phyloP scores from a whole-genome alignment of 2,113 vertebrate species.

The Ammospiza nelsoni region DNA sequence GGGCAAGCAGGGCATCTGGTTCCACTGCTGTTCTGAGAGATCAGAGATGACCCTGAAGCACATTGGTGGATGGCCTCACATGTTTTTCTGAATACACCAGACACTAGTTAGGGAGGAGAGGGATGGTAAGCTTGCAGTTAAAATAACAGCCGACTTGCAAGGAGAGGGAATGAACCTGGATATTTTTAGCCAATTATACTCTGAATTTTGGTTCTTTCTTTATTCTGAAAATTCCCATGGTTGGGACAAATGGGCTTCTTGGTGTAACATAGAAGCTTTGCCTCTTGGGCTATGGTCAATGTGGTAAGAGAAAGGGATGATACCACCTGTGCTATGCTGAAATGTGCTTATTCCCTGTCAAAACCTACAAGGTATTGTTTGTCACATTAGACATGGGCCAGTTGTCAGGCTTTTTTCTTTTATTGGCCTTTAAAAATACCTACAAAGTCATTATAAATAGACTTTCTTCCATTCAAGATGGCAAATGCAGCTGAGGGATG shows the following conservation, averaged over 20 bases:
- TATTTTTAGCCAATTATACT: background rate
- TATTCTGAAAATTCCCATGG: background rate
- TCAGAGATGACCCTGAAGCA: background rate
- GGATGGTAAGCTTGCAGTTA: background rate
- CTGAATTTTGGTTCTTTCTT: background rate
- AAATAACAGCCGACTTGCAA: background rate
- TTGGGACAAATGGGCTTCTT: background rate
- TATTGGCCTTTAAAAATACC: conserved; percentile 40
- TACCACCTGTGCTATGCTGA: background rate
- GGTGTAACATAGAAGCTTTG: background rate
- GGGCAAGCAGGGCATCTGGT: background rate
- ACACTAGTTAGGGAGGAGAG: background rate
- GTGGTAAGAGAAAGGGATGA: background rate
- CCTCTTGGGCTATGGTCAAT: background rate
- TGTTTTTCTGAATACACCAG: background rate
- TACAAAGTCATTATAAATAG: conserved; percentile 56
- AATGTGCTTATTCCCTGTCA: background rate
- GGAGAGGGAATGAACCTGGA: background rate
- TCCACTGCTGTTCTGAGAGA: background rate
- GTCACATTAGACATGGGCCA: conserved; percentile 25
- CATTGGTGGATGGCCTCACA: accelerated
- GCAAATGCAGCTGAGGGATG: conserved; percentile 30
- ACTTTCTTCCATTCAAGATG: conserved; percentile 41
- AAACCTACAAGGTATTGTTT: background rate
- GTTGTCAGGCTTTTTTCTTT: conserved; percentile 17